Base-by-base conservation (phyloP, 2,797 vertebrate genomes). In the Perodicticus potto region DNA sequence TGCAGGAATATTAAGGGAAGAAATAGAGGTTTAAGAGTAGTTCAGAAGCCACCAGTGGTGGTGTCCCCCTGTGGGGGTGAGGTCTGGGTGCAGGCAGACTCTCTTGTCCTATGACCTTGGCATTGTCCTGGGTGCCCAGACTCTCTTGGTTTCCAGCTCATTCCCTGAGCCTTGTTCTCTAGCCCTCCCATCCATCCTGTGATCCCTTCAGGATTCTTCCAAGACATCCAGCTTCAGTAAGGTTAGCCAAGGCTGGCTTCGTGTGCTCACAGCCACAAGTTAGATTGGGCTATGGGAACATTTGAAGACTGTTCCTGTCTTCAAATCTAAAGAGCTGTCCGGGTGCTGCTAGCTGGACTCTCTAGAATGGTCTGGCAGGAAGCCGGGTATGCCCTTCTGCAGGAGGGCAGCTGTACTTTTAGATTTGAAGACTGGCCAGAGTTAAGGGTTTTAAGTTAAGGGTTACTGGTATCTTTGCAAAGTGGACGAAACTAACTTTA, bases 351-450 rank as follows among this genome's bases (percentile, higher is more conserved):
- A 19, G 55, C 22, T 80, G 74, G 8, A 73, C 34, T 91, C 29
- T 59, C 5, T 82, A 74, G 83, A 72, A 72, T 37, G 34, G 14
- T 55, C 61, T 73, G 77, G 29, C 17, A 57, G 23, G n/a, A 61
- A 25, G 45, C 12, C 2, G 12, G 12, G 9, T 49, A 14, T 37
- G 25, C 17, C 19, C 32, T 29, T 80, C 53, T 8, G 63, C 4
- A 2, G 14, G 73, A 73, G 20, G 81, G 67, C 11, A 53, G n/a
- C 87, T 84, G 20, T 74, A 53, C 40, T 53, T 34, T 67, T 53
- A 78, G 77, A 93, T 87, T 78, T 91, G 61, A 83, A 91, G 91
- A 72, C 16, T 34, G 67, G 40, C 83, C 67, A 87, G 70, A 59
- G 32, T 78, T 9, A 40, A 67, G 77, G 10, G 40, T 93, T 95